Evolutionary conservation across 1,140 invertebrate genomes (phyloP).

Genomic region (Drosophila obscura): DNA sequence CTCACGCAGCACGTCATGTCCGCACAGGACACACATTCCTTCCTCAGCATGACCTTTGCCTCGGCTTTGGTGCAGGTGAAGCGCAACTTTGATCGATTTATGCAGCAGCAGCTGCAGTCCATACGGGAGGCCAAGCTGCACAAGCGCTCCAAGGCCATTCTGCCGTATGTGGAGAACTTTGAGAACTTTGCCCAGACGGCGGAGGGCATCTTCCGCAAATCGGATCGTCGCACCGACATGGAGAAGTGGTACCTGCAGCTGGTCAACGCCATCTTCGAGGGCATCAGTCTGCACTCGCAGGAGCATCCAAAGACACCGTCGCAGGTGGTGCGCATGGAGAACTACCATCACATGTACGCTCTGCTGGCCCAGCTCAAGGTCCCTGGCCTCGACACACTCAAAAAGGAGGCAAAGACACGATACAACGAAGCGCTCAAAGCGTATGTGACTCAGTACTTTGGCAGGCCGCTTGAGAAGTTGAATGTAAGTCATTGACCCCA

Average conservation of each 20-base stretch:
- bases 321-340: conserved; percentile 98
- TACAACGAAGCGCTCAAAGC: conserved; percentile 95
- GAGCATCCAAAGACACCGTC: conserved; percentile 97
- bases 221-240: conserved; percentile 95
- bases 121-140: conserved; percentile 91
- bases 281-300: conserved; percentile 90
- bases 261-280: conserved; percentile 93
- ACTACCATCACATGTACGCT: conserved; percentile 97
- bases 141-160: conserved; percentile 92
- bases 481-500: conserved; percentile 87
- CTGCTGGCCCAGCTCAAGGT: conserved; percentile 96
- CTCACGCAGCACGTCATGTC: conserved; percentile 95
- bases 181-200: conserved; percentile 95
- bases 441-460: conserved; percentile 98
- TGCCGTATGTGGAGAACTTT: conserved; percentile 96
- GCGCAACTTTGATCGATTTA: conserved; percentile 96
- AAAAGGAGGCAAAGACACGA: conserved; percentile 95
- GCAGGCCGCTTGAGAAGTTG: conserved; percentile 96
- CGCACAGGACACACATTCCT: conserved; percentile 95
- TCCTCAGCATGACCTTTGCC: conserved; percentile 94
- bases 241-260: conserved; percentile 97
- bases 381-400: conserved; percentile 92
- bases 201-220: conserved; percentile 94
- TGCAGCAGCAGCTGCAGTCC: conserved; percentile 93
- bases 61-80: conserved; percentile 96